Conservation (phyloP, 2,797 vertebrate genomes). For the Rhinoraja longicauda region DNA sequence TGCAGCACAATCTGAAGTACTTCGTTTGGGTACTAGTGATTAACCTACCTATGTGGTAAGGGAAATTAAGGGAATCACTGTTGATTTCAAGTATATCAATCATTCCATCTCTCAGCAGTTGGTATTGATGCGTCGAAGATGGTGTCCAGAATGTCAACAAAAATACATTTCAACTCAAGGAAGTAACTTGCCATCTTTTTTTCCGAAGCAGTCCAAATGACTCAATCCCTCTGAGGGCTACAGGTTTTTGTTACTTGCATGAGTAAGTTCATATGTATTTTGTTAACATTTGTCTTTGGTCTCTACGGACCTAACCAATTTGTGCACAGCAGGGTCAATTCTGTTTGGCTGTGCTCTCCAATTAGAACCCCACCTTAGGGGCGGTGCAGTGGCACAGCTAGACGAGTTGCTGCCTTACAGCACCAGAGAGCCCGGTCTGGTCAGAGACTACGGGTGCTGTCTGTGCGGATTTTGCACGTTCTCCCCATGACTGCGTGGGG, state of each 20-base stretch:
- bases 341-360: neutral
- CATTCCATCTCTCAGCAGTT: neutral
- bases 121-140: conserved; percentile 2
- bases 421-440: too few species aligned
- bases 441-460: too few species aligned
- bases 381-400: too few species aligned
- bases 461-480: too few species aligned
- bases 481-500: too few species aligned
- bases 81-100: conserved; percentile 16
- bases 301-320: neutral
- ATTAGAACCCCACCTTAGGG: neutral
- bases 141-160: neutral
- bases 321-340: neutral
- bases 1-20: neutral
- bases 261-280: neutral
- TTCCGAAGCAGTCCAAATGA: neutral
- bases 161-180: neutral
- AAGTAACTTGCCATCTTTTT: neutral
- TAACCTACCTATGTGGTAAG: neutral
- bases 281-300: neutral
- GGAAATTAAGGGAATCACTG: neutral
- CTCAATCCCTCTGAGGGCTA: neutral
- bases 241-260: neutral
- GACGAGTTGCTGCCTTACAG: too few species aligned
- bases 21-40: neutral